A percentile compares a stretch with the other conserved stretches of the same genome.
Evolutionary conservation across 2,888 invertebrate species (phyloP).

Genomic region (Harpalus rubripes): DNA sequence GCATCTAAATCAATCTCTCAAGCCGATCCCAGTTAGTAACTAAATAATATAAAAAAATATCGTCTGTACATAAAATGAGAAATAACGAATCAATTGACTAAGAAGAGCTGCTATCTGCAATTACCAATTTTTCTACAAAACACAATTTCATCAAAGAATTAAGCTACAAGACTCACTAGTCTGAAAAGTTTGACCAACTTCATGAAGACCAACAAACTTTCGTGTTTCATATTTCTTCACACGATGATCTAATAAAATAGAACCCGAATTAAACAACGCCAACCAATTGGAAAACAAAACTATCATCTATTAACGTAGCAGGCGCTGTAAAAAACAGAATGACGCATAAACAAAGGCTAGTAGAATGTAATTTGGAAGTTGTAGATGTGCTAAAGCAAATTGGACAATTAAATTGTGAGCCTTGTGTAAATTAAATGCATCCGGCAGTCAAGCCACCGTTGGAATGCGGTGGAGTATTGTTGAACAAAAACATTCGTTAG

Average conservation of each 20-base stretch:
- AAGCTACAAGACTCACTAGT: not conserved
- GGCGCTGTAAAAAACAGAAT: slow-evolving; percentile 37
- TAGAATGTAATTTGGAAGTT: slow-evolving; percentile 56
- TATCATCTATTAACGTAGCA: slow-evolving; percentile 16
- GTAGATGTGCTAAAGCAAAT: slow-evolving; percentile 55
- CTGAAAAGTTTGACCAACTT: not conserved
- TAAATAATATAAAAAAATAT: too few relatives aligned
- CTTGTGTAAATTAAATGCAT: slow-evolving; percentile 52
- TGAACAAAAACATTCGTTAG: slow-evolving; percentile 41
- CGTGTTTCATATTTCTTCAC: not conserved
- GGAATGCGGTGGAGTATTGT: slow-evolving; percentile 44
- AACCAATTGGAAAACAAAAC: not conserved
- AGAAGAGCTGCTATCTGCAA: too few relatives aligned
- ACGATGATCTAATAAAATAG: not conserved
- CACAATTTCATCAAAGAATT: too few relatives aligned
- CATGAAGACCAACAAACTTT: not conserved
- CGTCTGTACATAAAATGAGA: too few relatives aligned
- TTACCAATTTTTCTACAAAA: too few relatives aligned
- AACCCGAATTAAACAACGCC: not conserved
- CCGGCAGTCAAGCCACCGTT: slow-evolving; percentile 31
- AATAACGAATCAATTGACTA: too few relatives aligned
- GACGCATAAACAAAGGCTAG: slow-evolving; percentile 57
- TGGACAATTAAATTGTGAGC: slow-evolving; percentile 55
- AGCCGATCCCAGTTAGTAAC: too few relatives aligned
- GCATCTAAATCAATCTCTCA: too few relatives aligned